Evolutionary conservation across 2,797 vertebrate genomes (phyloP).

Genomic region (Hypotaenidia okinawae): DNA sequence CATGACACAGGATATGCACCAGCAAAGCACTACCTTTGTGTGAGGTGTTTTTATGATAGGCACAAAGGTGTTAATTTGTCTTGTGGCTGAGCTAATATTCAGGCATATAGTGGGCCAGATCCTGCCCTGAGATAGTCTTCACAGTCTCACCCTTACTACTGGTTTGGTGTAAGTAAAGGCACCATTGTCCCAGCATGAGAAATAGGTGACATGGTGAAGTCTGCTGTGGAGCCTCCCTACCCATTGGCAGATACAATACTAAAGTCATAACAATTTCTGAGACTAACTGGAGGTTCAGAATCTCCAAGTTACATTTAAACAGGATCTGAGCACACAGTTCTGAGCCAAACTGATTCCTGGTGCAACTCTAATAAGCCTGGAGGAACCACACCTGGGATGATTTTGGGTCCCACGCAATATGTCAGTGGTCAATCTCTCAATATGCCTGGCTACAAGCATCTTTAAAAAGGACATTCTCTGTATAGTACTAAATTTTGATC

Average conservation of each 20-base stretch:
- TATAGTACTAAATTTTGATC: constrained; percentile 19
- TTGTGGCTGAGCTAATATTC: neutral
- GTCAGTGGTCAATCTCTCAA: neutral
- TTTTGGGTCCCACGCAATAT: neutral
- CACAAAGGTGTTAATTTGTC: neutral
- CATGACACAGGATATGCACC: neutral
- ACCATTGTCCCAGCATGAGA: neutral
- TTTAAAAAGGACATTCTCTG: neutral
- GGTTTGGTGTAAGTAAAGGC: neutral
- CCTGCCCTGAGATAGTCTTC: neutral
- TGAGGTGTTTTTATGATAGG: neutral
- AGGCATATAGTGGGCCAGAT: neutral
- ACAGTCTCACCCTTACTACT: neutral
- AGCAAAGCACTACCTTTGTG: fast-evolving
- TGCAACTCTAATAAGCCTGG: neutral
- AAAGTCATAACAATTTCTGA: neutral
- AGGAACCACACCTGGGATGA: neutral
- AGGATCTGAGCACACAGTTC: neutral
- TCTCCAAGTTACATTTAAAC: neutral
- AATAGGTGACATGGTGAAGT: neutral
- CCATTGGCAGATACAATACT: neutral
- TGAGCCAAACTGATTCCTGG: neutral
- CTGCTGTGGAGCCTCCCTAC: neutral
- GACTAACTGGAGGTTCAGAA: neutral
- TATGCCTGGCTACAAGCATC: neutral